Percentiles rank a stretch among this genome's conserved stretches.
Conservation (phyloP, 2,113 vertebrate genomes). For the Atractosteus spatula region DNA sequence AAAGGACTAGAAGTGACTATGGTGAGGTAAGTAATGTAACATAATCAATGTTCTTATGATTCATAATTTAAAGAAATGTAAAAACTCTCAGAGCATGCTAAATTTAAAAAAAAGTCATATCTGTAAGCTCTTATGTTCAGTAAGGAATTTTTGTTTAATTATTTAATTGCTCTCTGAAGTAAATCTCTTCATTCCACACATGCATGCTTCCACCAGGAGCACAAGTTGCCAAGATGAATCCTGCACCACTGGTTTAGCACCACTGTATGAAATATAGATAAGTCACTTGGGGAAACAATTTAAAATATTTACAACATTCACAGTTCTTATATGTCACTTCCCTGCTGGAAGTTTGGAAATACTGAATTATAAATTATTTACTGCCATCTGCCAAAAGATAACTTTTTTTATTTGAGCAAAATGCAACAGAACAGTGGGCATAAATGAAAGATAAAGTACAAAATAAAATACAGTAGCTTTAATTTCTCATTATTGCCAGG, state of each 20-base stretch:
- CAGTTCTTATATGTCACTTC: slow-evolving; percentile 42
- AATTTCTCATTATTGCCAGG: background rate
- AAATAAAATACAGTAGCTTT: slow-evolving; percentile 4
- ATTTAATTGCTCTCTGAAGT: slow-evolving; percentile 20
- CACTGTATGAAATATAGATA: slow-evolving; percentile 50
- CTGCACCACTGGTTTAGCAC: slow-evolving; percentile 21
- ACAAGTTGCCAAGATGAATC: slow-evolving; percentile 15
- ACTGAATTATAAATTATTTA: slow-evolving; percentile 37
- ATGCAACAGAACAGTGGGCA: slow-evolving; percentile 23
- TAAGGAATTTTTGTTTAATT: slow-evolving; percentile 25
- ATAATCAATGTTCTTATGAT: slow-evolving; percentile 4
- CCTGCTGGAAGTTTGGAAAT: slow-evolving; percentile 27
- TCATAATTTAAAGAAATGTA: slow-evolving; percentile 1
- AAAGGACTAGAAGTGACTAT: background rate
- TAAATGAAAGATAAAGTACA: slow-evolving; percentile 30
- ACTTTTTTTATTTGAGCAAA: slow-evolving; percentile 30
- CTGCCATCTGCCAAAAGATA: slow-evolving; percentile 36
- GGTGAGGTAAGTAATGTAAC: background rate
- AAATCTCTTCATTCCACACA: slow-evolving; percentile 11
- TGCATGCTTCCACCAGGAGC: slow-evolving; percentile 1
- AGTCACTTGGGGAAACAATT: slow-evolving; percentile 33
- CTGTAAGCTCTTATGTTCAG: slow-evolving; percentile 15
- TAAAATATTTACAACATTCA: slow-evolving; percentile 53
- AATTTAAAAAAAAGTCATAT: slow-evolving; percentile 17
- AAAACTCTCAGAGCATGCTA: slow-evolving; percentile 6